Evolutionary conservation across 35 echinoderm and acorn worm species (phyloP), one percentile per base, ranked within the genome.

Genomic region (Holothuria glaberrima): DNA sequence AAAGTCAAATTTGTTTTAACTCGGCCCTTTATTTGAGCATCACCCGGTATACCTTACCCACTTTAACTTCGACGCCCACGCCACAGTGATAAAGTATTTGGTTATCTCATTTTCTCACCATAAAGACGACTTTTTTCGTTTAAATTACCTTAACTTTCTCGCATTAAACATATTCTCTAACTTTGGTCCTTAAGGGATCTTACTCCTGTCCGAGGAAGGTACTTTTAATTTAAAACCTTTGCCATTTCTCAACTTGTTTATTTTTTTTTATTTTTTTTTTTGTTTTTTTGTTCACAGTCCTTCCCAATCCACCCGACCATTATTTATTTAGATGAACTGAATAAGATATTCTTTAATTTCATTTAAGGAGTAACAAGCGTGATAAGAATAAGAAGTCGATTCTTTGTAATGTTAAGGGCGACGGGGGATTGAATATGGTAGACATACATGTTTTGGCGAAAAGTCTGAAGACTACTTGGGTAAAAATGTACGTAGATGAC

Each of bases 361-460:
- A 65, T 65, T 21, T 65, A n/a, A n/a, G 61, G 61, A 65, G 61
- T 17, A 68, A 68, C 64, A 68, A 68, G 26, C 64, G 10, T 32
- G 64, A 28, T 20, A 68, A 68, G 30, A 24, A 10, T 68, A 4
- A 68, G 64, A 68, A 19, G 13, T 32, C n/a, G 16, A 68, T 68
- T 68, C 64, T 68, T 68, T 68, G 64, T 26, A 68, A 68, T 20
- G 64, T 28, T 68, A 28, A 32, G 64, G 30, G 30, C 13, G 5
- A 68, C 64, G 30, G 64, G n/a, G 64, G 64, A 68, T 32, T 68
- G 64, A 68, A 68, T 68, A 68, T 68, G 64, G 64, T 68, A 68
- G 64, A 26, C 22, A 68, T 68, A 14, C n/a, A 68, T 28, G 64
- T 68, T 68, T 25, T 68, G 5, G n/a, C 64, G 13, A 68, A 32